phyloP scores from a whole-genome alignment of 1,140 invertebrate genomes.

The Nymphalis io region DNA sequence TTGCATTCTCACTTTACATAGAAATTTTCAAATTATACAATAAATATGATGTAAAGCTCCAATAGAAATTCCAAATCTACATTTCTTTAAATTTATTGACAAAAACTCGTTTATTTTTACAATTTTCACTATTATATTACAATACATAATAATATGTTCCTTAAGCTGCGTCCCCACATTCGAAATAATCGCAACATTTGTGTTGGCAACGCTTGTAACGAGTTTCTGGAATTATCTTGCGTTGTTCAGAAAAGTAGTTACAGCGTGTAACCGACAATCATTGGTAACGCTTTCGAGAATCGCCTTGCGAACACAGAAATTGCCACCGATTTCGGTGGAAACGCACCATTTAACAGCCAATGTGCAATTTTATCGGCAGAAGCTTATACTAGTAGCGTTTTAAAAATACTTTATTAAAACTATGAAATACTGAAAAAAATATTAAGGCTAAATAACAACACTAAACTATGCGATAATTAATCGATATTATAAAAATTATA shows the following conservation, averaged over 20 bases:
- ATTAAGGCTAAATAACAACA: constrained; percentile 48
- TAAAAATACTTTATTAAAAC: constrained; percentile 41
- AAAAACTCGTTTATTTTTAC: constrained; percentile 45
- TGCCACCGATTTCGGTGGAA: too few relatives aligned
- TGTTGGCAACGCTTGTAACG: too few relatives aligned
- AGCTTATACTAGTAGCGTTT: constrained; percentile 60
- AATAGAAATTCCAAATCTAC: constrained; percentile 62
- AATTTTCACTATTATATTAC: constrained; percentile 48
- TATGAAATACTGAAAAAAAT: constrained; percentile 70
- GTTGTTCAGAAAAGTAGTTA: too few relatives aligned
- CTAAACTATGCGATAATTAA: constrained; percentile 51
- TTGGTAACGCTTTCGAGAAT: too few relatives aligned
- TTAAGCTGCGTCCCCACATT: too few relatives aligned
- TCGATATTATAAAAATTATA: constrained; percentile 63
- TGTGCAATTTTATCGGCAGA: constrained; percentile 63
- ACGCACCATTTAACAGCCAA: constrained; percentile 56
- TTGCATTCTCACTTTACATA: constrained; percentile 37
- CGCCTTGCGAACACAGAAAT: too few relatives aligned
- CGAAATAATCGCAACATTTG: too few relatives aligned
- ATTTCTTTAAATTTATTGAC: constrained; percentile 30
- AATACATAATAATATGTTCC: constrained; percentile 43
- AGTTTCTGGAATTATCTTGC: too few relatives aligned
- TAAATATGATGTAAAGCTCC: constrained; percentile 56
- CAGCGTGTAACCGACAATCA: too few relatives aligned
- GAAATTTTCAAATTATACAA: constrained; percentile 39